Evolutionary conservation across 2,113 vertebrate species (phyloP).

Genomic region (Upupa epops): DNA sequence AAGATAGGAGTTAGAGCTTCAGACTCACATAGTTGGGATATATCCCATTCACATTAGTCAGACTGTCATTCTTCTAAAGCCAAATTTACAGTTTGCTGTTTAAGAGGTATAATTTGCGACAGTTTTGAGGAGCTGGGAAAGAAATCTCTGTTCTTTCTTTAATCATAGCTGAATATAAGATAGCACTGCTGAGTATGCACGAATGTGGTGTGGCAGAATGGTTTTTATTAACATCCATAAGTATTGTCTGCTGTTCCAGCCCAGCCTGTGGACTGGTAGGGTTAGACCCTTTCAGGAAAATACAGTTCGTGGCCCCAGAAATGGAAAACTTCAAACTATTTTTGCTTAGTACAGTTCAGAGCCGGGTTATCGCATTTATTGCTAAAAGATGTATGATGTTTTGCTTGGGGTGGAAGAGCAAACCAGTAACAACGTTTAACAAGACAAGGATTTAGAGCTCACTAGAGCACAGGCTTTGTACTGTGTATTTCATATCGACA

Average conservation of each 20-base stretch:
- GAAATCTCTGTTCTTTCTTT: conserved; percentile 7
- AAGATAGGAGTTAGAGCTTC: background rate
- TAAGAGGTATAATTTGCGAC: conserved; percentile 43
- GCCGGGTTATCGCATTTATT: conserved; percentile 22
- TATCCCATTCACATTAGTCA: background rate
- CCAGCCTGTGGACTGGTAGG: background rate
- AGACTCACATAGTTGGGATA: background rate
- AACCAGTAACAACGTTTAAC: background rate
- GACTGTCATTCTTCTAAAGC: conserved; percentile 22
- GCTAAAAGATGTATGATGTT: background rate
- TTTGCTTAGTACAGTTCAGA: conserved; percentile 36
- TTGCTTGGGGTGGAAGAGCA: conserved; percentile 32
- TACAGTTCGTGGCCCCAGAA: background rate
- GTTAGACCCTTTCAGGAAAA: conserved; percentile 37
- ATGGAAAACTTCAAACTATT: background rate
- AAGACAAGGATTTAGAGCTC: background rate
- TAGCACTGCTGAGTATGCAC: conserved; percentile 41
- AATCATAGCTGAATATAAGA: conserved; percentile 11
- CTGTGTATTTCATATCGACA: background rate
- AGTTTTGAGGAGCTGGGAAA: conserved; percentile 7
- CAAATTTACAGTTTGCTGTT: conserved; percentile 45
- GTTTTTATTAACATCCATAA: conserved; percentile 11
- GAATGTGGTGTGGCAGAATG: conserved; percentile 18
- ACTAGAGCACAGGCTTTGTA: background rate
- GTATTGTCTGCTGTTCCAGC: conserved; percentile 22